Percentiles rank a stretch among this genome's conserved stretches.
phyloP scores from a whole-genome alignment of 2,888 invertebrate species.

The Pseudococcus jackbeardsleyi region DNA sequence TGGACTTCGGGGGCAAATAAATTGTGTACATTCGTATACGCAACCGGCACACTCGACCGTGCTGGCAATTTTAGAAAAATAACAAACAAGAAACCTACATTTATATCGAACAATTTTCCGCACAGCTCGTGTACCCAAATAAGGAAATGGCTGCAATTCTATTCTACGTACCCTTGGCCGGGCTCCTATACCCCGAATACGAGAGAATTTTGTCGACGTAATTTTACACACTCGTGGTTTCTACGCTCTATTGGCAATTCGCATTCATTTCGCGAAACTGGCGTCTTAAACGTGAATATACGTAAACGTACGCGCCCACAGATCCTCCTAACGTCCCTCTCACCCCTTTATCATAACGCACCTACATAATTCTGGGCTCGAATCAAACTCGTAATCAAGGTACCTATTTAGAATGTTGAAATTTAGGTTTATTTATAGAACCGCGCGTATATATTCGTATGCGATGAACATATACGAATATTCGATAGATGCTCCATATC shows the following conservation, averaged over 20 bases:
- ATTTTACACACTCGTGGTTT: background rate
- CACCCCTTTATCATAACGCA: background rate
- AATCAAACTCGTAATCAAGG: background rate
- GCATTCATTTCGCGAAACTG: background rate
- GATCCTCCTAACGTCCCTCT: background rate
- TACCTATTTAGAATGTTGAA: background rate
- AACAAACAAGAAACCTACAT: background rate
- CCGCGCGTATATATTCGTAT: background rate
- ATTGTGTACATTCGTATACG: background rate
- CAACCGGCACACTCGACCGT: background rate
- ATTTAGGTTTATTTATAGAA: background rate
- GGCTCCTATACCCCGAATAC: background rate
- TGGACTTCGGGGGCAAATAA: slow-evolving; percentile 10
- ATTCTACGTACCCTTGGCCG: background rate
- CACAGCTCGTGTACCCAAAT: background rate
- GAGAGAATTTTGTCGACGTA: background rate
- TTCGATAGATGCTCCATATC: background rate
- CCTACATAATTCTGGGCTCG: background rate
- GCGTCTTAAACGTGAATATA: background rate
- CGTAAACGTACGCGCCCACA: background rate
- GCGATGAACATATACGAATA: background rate
- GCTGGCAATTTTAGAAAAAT: background rate
- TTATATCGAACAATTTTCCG: background rate
- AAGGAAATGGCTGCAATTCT: background rate
- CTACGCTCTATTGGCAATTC: background rate